phyloP scores from a whole-genome alignment of 2,113 vertebrate species.

The Oreochromis spilurus region DNA sequence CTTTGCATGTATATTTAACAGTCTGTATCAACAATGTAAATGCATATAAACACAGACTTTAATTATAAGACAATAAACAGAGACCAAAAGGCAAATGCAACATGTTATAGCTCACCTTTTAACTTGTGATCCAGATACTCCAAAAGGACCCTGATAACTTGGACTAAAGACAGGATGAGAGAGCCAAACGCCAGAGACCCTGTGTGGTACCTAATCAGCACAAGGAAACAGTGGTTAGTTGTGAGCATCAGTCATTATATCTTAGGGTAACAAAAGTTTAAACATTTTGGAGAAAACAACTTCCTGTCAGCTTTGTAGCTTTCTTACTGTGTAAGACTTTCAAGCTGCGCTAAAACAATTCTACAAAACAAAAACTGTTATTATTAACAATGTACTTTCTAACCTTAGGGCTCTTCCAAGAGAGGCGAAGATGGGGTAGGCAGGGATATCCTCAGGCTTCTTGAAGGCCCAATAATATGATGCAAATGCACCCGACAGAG shows the following conservation, averaged over 20 bases:
- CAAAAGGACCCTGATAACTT: constrained; percentile 84
- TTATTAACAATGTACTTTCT: neutral
- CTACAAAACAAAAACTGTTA: neutral
- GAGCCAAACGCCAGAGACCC: constrained; percentile 92
- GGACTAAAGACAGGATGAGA: constrained; percentile 85
- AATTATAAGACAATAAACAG: neutral
- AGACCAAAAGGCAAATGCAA: neutral
- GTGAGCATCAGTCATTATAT: neutral
- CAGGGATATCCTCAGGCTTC: constrained; percentile 86
- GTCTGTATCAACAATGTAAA: neutral
- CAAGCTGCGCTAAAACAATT: neutral
- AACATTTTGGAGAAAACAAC: neutral
- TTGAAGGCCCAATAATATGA: constrained; percentile 97
- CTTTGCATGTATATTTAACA: accelerated
- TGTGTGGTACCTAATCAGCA: constrained; percentile 83
- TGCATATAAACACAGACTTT: neutral
- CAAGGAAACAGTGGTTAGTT: neutral
- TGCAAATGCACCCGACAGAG: constrained; percentile 89
- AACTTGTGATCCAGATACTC: constrained; percentile 93
- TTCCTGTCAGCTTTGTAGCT: neutral
- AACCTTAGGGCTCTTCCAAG: constrained; percentile 88
- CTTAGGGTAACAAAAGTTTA: neutral
- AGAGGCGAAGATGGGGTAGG: constrained; percentile 85
- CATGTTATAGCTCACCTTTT: constrained; percentile 75
- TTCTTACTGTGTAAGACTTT: neutral